phyloP scores from a whole-genome alignment of 2,797 vertebrate genomes.

The Sphaeramia orbicularis region DNA sequence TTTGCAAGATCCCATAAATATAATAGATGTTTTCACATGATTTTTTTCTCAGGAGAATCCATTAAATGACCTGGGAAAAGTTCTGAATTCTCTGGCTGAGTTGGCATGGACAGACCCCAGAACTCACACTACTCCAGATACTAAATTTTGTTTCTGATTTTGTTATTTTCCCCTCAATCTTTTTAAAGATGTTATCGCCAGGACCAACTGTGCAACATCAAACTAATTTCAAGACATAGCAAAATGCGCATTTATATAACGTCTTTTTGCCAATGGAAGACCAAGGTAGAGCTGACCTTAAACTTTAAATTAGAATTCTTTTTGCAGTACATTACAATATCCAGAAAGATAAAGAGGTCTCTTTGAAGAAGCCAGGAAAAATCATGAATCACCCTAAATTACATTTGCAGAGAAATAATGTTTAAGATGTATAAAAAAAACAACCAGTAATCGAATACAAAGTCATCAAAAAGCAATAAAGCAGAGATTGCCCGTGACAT shows the following conservation, averaged over 20 bases:
- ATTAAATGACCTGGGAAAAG: no score
- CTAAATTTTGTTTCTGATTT: conserved; percentile 11
- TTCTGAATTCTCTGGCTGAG: no score
- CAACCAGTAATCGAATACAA: conserved; percentile 3
- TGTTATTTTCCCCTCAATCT: background rate
- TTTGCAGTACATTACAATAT: conserved; percentile 12
- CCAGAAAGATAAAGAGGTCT: conserved; percentile 22
- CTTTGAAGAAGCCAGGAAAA: conserved; percentile 8
- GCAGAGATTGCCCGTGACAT: conserved; percentile 3
- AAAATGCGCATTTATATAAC: conserved; percentile 7
- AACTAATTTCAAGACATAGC: conserved; percentile 26
- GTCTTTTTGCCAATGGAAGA: conserved; percentile 6
- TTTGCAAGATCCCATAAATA: no score
- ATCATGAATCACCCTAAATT: conserved; percentile 26
- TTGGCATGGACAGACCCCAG: no score
- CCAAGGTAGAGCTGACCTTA: conserved; percentile 6
- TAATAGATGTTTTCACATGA: no score
- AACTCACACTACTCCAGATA: conserved; percentile 8
- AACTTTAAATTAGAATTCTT: conserved; percentile 17
- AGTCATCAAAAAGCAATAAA: conserved; percentile 12
- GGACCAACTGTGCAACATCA: conserved; percentile 26
- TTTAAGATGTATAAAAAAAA: conserved; percentile 3
- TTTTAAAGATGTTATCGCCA: conserved; percentile 5
- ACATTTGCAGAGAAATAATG: conserved; percentile 14
- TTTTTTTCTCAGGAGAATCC: no score